Percentiles rank a stretch among this genome's conserved stretches.
phyloP scores from a whole-genome alignment of 37 sponge, comb jelly and placozoan genomes.

The Halisarca cf. caerulea region DNA sequence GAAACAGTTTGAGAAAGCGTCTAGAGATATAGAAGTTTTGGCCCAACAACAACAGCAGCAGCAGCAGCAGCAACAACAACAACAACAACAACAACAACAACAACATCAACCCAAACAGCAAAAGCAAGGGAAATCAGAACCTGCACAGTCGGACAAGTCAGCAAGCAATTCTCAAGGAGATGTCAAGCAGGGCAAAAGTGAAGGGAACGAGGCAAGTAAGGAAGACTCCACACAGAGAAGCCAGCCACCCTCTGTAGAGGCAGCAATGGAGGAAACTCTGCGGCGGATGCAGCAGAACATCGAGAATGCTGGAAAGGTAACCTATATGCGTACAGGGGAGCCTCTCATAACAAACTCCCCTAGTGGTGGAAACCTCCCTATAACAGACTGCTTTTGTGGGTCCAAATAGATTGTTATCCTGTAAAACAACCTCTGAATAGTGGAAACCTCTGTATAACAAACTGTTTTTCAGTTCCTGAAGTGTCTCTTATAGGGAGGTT shows the following conservation, averaged over 20 bases:
- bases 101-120: too few species aligned
- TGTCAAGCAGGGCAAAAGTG: neutral
- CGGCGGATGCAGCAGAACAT: slow-evolving; percentile 31
- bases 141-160: neutral
- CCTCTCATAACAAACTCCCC: too few species aligned
- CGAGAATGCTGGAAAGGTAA: slow-evolving; percentile 17
- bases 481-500: too few species aligned
- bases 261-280: slow-evolving; percentile 57
- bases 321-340: neutral
- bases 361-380: too few species aligned
- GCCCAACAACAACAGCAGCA: neutral
- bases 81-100: too few species aligned
- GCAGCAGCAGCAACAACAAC: neutral
- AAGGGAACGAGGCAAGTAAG: neutral
- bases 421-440: too few species aligned
- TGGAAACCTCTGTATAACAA: too few species aligned
- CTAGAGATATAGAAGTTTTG: neutral
- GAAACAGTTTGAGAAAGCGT: slow-evolving; percentile 58
- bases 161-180: neutral
- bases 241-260: slow-evolving; percentile 25
- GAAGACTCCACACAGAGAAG: neutral
- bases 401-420: too few species aligned
- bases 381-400: too few species aligned
- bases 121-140: too few species aligned
- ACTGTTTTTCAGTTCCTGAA: too few species aligned